A percentile compares a stretch with the other conserved stretches of the same genome.
Evolutionary conservation across 2,888 invertebrate species (phyloP).

Genomic region (Lasioglossum marginatum): DNA sequence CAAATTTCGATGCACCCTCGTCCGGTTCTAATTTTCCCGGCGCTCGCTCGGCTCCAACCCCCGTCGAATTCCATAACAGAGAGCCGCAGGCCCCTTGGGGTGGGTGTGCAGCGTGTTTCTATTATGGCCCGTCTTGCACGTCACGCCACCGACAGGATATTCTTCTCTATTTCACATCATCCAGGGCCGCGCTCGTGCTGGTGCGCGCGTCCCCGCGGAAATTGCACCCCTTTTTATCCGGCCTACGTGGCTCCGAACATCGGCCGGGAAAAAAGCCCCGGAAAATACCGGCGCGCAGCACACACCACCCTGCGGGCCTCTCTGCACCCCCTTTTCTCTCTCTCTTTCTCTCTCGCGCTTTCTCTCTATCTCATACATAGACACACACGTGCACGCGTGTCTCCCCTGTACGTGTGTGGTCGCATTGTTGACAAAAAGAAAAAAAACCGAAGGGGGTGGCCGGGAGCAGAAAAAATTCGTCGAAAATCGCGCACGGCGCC

Average conservation of each 20-base stretch:
- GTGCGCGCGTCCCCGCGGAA: conserved; percentile 55
- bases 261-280: conserved; percentile 58
- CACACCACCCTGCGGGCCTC: conserved; percentile 57
- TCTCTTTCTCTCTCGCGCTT: neutral
- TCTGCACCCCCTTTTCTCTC: conserved; percentile 28
- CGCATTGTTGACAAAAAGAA: conserved; percentile 73
- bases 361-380: neutral
- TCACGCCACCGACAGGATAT: conserved; percentile 53
- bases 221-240: conserved; percentile 70
- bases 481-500: conserved; percentile 57
- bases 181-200: conserved; percentile 11
- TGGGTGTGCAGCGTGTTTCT: conserved; percentile 38
- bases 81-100: conserved; percentile 4
- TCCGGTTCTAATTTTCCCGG: neutral
- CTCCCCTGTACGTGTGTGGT: conserved; percentile 21
- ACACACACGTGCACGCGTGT: neutral
- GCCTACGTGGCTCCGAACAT: conserved; percentile 59
- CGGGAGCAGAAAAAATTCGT: conserved; percentile 53
- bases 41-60: conserved; percentile 6
- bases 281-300: conserved; percentile 60
- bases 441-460: neutral
- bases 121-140: conserved; percentile 50
- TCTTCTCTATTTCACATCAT: conserved; percentile 60
- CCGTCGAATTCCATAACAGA: conserved; percentile 23
- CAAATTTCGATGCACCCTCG: neutral